Base-by-base conservation (phyloP, 2,797 vertebrate species). In the Pangasius larnaudii region DNA sequence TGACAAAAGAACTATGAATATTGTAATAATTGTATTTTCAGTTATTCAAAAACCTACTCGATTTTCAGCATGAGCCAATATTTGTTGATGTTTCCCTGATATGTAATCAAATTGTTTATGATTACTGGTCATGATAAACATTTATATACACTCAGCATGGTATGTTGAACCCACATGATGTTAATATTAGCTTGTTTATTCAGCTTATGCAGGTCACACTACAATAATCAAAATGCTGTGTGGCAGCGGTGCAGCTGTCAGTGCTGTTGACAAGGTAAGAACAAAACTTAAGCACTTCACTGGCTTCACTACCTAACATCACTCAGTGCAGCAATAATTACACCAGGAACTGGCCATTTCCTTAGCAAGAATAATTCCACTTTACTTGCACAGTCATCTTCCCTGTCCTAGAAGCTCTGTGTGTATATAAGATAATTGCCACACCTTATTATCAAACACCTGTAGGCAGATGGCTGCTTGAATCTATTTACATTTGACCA, bases 181-280 rank as follows among this genome's bases (percentile, higher is more conserved):
- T 39, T 80, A 36, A 74, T 87, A 59, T 53, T 61, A 22, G 49
- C 87, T 85, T 88, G 77, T 85, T 85, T 67, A 53, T 84, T 79
- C 58, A 90, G 91, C 91, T 46, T 63, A 77, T 86, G 87, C 46
- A 36, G 97, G 97, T 90, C 97, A 97, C 82, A 89, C 94, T 16
- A 93, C 96, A 8, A 95, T 96, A 85, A 95, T 97, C 65, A 97
- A 97, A 84, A 93, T 98, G 24, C 96, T 98, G 4, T 97, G 96
- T 42, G 96, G 97, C 86, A 96, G 97, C 0, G 96, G 96, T 14
- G 96, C 97, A 42, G 92, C 87, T 0, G 95, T 97, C 86, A 96
- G 96, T 91, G 94, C 95, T 36, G 96, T 91, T 87, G 97, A 97
- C 0, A 92, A 93, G 63, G 97, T 97, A 93, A 96, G 96, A 87